Base-by-base conservation (phyloP, 23 tunicate genomes). In the Styela clava region DNA sequence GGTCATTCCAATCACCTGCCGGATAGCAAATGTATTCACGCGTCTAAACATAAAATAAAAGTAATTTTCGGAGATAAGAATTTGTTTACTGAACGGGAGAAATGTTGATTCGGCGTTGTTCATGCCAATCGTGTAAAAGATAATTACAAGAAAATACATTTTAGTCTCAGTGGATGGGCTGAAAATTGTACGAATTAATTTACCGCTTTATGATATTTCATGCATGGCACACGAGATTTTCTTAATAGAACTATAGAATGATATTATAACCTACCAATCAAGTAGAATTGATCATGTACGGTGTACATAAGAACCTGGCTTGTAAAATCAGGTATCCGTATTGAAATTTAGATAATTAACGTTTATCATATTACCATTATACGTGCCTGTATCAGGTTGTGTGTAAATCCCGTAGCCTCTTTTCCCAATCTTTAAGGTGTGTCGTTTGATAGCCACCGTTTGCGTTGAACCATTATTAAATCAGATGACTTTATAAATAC, bases 41-140 rank as follows among this genome's bases (percentile, higher is more conserved):
- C 34, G 77, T 33, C 34, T 20, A 71, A 33, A 34, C 77, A 71
- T 22, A 71, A 71, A 71, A 71, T 71, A 71, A 21, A 28, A 29
- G 35, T 5, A 34, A 71, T 44, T 44, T 44, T 5, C 56, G 56
- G 56, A 44, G 56, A 44, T 44, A 44, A 44, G 56, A 44, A 7
- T 44, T 44, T 44, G 56, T 44, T 44, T 44, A 44, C 56, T 44
- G 56, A 44, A 44, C 56, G 56, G 56, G 56, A 44, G 56, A 44
- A 44, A 44, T 44, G 56, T 44, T 44, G 56, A 44, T 44, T 44
- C 12, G 56, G 7, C 12, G 56, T 44, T 12, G 56, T 12, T 44
- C 12, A 5, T 12, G 12, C 56, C 56, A 44, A 44, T 44, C 56
- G 9, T 44, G 12, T 44, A 7, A 44, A 44, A 5, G 56, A 44